Evolutionary conservation across 2,888 invertebrate species (phyloP), one percentile per base, ranked within the genome.

Genomic region (Parnassius mnemosyne): DNA sequence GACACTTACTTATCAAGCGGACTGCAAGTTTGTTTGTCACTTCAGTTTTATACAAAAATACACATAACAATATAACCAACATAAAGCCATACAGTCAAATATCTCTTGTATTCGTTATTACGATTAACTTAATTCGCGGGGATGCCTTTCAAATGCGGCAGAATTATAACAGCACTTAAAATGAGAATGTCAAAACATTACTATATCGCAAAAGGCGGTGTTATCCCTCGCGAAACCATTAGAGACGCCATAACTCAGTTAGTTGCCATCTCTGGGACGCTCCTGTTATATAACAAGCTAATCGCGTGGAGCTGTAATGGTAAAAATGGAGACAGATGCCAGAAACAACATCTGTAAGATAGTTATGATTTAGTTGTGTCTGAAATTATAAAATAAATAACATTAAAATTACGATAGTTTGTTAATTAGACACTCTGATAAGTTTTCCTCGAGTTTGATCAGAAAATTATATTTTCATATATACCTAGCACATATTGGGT

Each of bases 261-360:
- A 78, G 75, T 75, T 78, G 76, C 75, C 74, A 42, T 57, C 42
- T 75, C 78, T 77, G 79, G 78, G 41, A 12, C 16, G 49, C 53
- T 53, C 51, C 61, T 34, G 55, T 44, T 56, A 71, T 71, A 72
- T 65, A 71, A 66, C 68, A 60, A 67, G 72, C 71, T 80, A 79
- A 79, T 78, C 75, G 73, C 72, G 80, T 78, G 75, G 75, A 73
- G 72, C 75, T 71, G 71, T 76, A 74, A 77, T 76, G 71, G 72
- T 67, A 74, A 71, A 74, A 76, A 74, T 74, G 63, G 64, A 52
- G 60, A 69, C 73, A 71, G 67, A 66, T 71, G 63, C 63, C 57
- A 65, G 66, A 68, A 66, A 66, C 65, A 63, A 51, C 63, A 54
- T 20, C 42, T 43, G n/a, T 20, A 44, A 16, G 11, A 10, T 10